These are phyloP conservation scores for Phalloptychus januarius DNA, from an alignment of 2,797 vertebrate species.

Conservation along the genomic window DNA sequence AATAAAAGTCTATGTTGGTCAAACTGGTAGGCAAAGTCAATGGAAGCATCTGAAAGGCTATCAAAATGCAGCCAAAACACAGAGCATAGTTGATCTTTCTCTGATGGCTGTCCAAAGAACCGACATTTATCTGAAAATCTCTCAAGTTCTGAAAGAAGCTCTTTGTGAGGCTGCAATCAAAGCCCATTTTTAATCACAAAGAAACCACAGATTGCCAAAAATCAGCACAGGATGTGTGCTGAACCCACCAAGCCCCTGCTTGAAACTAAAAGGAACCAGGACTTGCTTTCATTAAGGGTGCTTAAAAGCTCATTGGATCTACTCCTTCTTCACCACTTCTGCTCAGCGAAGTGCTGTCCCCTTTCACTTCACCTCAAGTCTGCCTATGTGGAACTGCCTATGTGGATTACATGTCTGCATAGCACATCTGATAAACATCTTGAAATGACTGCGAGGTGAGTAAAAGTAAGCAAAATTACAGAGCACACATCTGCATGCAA, in stretches of 20 bases:
- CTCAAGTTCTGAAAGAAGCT: constrained; percentile 22
- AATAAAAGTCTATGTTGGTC: not conserved
- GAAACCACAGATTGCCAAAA: constrained; percentile 35
- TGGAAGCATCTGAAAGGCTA: not conserved
- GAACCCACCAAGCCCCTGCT: constrained; percentile 21
- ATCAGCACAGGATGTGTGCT: constrained; percentile 44
- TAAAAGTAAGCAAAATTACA: constrained; percentile 27
- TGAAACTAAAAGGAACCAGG: constrained; percentile 42
- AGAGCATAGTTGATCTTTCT: not conserved
- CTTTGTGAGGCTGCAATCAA: constrained; percentile 37
- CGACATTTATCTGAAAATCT: constrained; percentile 31
- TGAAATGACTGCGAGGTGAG: constrained; percentile 38
- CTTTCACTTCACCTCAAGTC: constrained; percentile 50
- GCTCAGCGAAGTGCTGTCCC: constrained; percentile 24
- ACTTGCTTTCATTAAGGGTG: constrained; percentile 62
- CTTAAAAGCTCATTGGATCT: constrained; percentile 70
- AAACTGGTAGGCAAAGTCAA: not conserved
- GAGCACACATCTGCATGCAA: constrained; percentile 27
- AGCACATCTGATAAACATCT: constrained; percentile 36
- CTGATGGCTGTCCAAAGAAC: not conserved
- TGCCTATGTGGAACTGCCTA: constrained; percentile 18
- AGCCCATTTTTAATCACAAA: constrained; percentile 32
- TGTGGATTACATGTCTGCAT: constrained; percentile 4
- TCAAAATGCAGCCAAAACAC: not conserved
- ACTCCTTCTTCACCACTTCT: constrained; percentile 38